phyloP scores from a whole-genome alignment of 2,797 vertebrate genomes.

The Cirrhinus mrigala region DNA sequence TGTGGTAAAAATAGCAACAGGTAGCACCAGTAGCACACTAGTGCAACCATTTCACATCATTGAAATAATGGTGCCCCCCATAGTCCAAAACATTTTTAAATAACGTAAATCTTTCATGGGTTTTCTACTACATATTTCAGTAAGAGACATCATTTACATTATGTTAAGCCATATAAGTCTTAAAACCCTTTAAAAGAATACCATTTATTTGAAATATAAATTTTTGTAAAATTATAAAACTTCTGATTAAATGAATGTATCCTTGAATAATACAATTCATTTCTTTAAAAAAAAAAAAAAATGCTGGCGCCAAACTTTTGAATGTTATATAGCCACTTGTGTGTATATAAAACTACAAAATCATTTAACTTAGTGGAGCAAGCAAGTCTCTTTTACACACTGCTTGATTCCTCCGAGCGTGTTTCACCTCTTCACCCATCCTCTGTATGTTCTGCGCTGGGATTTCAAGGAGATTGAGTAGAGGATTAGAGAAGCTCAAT shows the following conservation, averaged over 20 bases:
- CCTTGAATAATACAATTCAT: not conserved
- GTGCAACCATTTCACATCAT: no score
- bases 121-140: no score
- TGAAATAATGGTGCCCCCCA: no score
- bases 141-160: no score
- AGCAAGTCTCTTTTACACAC: not conserved
- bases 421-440: conserved; percentile 28
- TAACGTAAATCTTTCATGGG: no score
- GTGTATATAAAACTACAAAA: not conserved
- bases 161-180: no score
- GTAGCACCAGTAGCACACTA: no score
- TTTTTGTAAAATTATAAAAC: not conserved
- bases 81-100: no score
- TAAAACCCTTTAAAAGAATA: no score
- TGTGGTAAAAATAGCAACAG: no score
- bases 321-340: not conserved
- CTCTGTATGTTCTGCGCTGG: conserved; percentile 9
- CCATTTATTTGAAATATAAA: not conserved
- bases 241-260: not conserved
- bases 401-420: not conserved
- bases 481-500: conserved; percentile 36
- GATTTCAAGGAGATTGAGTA: conserved; percentile 33
- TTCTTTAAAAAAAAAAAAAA: not conserved
- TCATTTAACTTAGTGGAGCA: conserved; percentile 3
- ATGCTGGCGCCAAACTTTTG: not conserved